Evolutionary conservation across 2,113 vertebrate genomes (phyloP), one percentile per base, ranked within the genome.

Genomic region (Potamarius usumacintae): DNA sequence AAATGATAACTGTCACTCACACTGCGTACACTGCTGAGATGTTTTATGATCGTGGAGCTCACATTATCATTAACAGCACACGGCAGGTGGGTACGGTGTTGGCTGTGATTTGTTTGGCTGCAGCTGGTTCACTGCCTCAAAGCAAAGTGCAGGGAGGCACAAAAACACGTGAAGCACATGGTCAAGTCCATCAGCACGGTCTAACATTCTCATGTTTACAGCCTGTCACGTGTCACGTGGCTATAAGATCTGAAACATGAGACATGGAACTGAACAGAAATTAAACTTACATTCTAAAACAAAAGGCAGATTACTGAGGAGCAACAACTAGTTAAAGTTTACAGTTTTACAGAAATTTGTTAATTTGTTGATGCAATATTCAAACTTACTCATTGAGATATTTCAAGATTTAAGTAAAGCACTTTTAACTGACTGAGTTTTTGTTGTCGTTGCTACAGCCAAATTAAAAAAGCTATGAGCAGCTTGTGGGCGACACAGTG

Each of bases 131-230:
- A 17, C 74, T 27, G n/a, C 12, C 42, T 63, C 2, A 34, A 34
- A 77, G 22, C 48, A 57, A 53, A 17, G 72, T 55, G 50, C 67
- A 62, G 52, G 9, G 25, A 81, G 57, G 50, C n/a, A 25, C 74
- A 82, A 65, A 82, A 52, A 76, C 84, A 30, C 80, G 86, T 55
- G 27, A 57, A 50, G 27, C 89, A 90, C 58, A 88, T 86, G 85
- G 27, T 60, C 87, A 58, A 87, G 85, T 90, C 85, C 84, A 52
- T 85, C 89, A 88, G 55, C 25, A 30, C 1, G 2, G n/a, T 17
- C 25, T 52, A 50, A 50, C 2, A 27, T 15, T 20, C 81, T 14
- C 8, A 1, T 55, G 50, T 84, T 55, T 15, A 53, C 50, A 55
- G 48, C 82, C 63, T 7, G 62, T 67, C 81, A 50, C 5, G 7